These are phyloP conservation scores for Otus sunia DNA, from an alignment of 2,113 vertebrate species.

Conservation along the genomic window DNA sequence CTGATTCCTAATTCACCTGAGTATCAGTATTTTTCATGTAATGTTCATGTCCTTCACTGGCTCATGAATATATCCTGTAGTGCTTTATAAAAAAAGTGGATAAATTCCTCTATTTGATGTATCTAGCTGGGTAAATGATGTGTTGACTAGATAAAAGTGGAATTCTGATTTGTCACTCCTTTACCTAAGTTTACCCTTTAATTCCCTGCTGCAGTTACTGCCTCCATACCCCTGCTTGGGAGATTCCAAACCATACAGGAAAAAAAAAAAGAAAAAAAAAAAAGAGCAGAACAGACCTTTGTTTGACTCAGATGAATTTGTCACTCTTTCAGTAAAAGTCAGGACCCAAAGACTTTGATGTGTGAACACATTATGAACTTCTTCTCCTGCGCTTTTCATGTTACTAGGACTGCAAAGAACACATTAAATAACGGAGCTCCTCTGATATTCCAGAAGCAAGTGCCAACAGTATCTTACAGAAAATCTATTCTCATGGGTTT, in stretches of 20 bases:
- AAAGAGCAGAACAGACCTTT: neutral
- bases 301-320: neutral
- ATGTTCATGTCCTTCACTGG: neutral
- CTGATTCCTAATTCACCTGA: neutral
- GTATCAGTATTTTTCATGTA: neutral
- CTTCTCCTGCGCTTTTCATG: neutral
- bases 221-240: neutral
- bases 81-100: neutral
- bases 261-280: neutral
- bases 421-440: neutral
- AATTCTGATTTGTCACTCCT: neutral
- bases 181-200: neutral
- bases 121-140: neutral
- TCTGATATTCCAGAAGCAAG: neutral
- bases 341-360: neutral
- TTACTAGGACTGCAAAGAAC: neutral
- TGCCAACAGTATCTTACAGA: neutral
- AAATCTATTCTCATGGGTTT: neutral
- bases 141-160: neutral
- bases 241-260: neutral
- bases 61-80: neutral
- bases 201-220: neutral
- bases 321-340: neutral
- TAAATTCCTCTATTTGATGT: neutral
- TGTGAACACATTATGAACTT: neutral